Percentiles rank a stretch among this genome's conserved stretches.
Evolutionary conservation across 2,113 vertebrate species (phyloP).

Genomic region (Jacana jacana): DNA sequence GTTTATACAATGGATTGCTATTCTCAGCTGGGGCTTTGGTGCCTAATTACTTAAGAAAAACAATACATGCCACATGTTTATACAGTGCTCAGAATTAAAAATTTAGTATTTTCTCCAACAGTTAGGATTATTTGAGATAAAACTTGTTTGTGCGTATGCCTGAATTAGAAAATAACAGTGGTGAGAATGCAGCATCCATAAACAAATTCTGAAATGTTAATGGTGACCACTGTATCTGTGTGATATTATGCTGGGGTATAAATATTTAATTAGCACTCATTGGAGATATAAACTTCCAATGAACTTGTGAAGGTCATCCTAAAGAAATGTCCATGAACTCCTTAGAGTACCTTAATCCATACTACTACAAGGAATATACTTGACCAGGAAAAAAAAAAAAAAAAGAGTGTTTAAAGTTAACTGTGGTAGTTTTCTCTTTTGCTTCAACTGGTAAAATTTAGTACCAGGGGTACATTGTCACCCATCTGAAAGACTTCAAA

Average conservation of each 20-base stretch:
- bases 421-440: not conserved
- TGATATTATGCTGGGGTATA: not conserved
- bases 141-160: not conserved
- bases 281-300: not conserved
- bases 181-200: not conserved
- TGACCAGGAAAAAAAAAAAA: not conserved
- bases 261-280: conserved; percentile 37
- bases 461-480: too few relatives aligned
- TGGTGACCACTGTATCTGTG: not conserved
- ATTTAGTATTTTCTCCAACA: not conserved
- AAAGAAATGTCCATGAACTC: not conserved
- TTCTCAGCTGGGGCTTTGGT: not conserved
- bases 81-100: not conserved
- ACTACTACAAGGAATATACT: not conserved
- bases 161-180: not conserved
- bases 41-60: not conserved
- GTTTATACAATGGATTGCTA: not conserved
- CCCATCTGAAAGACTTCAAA: not conserved
- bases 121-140: not conserved
- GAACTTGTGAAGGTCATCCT: not conserved
- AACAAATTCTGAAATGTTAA: not conserved
- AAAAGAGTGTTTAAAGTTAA: not conserved
- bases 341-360: not conserved
- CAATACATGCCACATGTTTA: not conserved
- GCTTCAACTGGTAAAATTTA: not conserved